These are phyloP conservation scores for Macropus fuliginosus DNA, from an alignment of 2,797 vertebrate species.

Conservation along the genomic window DNA sequence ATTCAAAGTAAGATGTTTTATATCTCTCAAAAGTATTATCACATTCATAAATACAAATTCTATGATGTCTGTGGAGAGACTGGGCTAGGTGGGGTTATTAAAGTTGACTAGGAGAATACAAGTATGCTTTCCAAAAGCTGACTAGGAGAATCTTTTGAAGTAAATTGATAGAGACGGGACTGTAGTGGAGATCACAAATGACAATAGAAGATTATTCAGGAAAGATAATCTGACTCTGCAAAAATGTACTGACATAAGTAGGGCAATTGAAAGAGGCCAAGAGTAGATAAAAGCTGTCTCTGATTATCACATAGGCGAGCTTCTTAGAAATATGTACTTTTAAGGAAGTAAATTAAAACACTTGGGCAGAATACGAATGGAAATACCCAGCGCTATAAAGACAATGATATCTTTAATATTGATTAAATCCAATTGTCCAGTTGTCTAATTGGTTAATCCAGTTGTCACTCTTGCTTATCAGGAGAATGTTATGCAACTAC, in stretches of 20 bases:
- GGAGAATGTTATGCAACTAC: neutral
- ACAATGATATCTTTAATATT: neutral
- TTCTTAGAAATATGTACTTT: slow-evolving; percentile 40
- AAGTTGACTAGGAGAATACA: slow-evolving; percentile 30
- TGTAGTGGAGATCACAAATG: slow-evolving; percentile 75
- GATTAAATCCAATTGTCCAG: too few relatives aligned
- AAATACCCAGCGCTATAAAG: neutral
- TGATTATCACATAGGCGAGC: slow-evolving; percentile 26
- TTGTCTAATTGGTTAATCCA: neutral
- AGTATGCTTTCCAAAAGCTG: slow-evolving; percentile 59
- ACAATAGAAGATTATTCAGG: slow-evolving; percentile 79
- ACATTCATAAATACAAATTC: neutral
- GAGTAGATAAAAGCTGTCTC: slow-evolving; percentile 63
- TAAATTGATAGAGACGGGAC: slow-evolving; percentile 79
- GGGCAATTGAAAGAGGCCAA: slow-evolving; percentile 75
- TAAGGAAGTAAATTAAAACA: slow-evolving; percentile 41
- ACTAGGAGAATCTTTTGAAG: slow-evolving; percentile 66
- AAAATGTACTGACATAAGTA: slow-evolving; percentile 80
- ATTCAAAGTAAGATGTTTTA: neutral
- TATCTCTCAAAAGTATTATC: neutral
- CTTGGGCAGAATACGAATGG: slow-evolving; percentile 13
- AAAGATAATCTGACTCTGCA: slow-evolving; percentile 81
- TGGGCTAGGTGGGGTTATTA: neutral
- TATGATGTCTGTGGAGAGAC: slow-evolving; percentile 32
- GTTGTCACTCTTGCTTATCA: neutral